Percentiles rank a stretch among this genome's conserved stretches.
phyloP scores from a whole-genome alignment of 2,797 vertebrate species.

The Alectoris magna region DNA sequence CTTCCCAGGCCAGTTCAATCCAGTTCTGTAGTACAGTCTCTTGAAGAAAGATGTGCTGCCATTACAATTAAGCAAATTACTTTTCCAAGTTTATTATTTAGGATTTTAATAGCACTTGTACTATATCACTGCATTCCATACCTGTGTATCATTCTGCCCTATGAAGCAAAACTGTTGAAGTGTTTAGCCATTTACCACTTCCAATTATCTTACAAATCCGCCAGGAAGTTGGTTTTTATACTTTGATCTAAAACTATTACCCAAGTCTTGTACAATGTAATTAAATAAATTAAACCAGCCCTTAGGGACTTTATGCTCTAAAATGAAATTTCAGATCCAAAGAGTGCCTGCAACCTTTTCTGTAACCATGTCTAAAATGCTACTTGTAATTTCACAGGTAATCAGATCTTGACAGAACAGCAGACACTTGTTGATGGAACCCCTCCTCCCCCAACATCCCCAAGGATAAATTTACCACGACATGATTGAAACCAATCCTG shows the following conservation, averaged over 20 bases:
- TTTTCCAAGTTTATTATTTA: slow-evolving; percentile 53
- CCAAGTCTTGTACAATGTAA: slow-evolving; percentile 74
- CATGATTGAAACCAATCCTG: slow-evolving; percentile 49
- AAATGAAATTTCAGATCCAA: slow-evolving; percentile 80
- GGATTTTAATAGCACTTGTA: slow-evolving; percentile 48
- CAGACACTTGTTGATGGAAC: slow-evolving; percentile 63
- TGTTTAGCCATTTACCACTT: slow-evolving; percentile 73
- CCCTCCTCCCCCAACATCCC: slow-evolving; percentile 24
- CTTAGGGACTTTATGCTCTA: slow-evolving; percentile 76
- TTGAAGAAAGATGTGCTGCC: not conserved
- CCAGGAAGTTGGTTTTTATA: slow-evolving; percentile 78
- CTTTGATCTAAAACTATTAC: slow-evolving; percentile 80
- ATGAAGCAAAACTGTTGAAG: slow-evolving; percentile 60
- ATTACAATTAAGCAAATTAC: slow-evolving; percentile 43
- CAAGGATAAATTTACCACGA: slow-evolving; percentile 53
- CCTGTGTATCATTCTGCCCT: slow-evolving; percentile 46
- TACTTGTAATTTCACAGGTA: slow-evolving; percentile 75
- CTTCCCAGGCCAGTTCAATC: not conserved
- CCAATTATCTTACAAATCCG: slow-evolving; percentile 76
- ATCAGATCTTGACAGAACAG: slow-evolving; percentile 75
- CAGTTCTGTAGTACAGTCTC: not conserved
- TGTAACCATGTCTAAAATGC: slow-evolving; percentile 72
- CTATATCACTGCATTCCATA: slow-evolving; percentile 49
- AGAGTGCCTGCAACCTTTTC: slow-evolving; percentile 76
- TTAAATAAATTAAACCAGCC: slow-evolving; percentile 83